Conservation (phyloP, 2,797 vertebrate genomes). For the Phoeniculus purpureus region DNA sequence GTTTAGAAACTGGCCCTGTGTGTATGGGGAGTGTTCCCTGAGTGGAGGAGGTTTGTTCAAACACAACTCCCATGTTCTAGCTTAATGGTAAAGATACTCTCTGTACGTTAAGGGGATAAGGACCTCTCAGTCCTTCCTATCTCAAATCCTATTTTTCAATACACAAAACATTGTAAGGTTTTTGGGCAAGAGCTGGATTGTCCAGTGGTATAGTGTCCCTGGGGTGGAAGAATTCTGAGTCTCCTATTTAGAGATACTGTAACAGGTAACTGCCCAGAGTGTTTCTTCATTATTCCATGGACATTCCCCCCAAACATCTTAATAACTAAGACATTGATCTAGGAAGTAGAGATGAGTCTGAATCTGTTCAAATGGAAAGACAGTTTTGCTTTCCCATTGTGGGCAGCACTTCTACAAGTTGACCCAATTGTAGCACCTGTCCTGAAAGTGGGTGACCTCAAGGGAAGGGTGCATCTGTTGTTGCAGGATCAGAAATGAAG, state of each 20-base stretch:
- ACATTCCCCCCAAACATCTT: background rate
- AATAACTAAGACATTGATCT: background rate
- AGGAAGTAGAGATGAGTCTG: background rate
- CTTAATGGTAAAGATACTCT: background rate
- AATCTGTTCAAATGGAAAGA: background rate
- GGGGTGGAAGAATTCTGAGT: background rate
- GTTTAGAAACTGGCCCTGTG: background rate
- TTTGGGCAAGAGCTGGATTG: background rate
- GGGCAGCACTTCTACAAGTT: background rate
- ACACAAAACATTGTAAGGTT: background rate
- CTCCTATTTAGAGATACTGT: background rate
- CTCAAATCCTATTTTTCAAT: background rate
- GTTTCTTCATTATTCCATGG: background rate
- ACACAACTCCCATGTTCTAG: background rate
- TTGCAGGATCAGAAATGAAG: background rate
- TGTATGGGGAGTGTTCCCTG: background rate
- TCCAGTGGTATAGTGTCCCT: background rate
- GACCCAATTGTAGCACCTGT: background rate
- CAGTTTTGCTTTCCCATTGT: background rate
- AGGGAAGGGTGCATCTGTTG: background rate
- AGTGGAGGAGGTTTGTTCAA: background rate
- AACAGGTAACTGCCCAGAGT: background rate
- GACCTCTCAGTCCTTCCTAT: background rate
- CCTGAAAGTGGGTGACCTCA: background rate
- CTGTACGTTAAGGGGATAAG: background rate